Conservation (phyloP, 2,888 invertebrate genomes). For the Apocheima hispidaria region DNA sequence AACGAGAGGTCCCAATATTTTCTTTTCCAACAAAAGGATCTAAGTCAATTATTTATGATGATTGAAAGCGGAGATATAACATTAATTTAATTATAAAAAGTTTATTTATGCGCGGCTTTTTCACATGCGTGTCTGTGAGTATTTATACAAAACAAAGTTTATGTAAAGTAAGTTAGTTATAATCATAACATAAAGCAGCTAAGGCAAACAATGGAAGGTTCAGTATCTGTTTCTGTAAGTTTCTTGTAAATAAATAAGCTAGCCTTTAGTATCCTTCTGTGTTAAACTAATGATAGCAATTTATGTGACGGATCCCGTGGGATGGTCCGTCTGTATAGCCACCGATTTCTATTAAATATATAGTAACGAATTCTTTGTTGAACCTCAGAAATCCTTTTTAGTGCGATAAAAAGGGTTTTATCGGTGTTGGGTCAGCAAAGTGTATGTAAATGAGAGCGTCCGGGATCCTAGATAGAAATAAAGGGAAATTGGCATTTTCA, state of each 20-base stretch:
- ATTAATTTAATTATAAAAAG: too few relatives aligned
- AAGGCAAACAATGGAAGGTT: slow-evolving; percentile 17
- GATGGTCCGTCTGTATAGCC: slow-evolving; percentile 49
- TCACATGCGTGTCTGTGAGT: too few relatives aligned
- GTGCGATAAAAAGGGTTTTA: slow-evolving; percentile 79
- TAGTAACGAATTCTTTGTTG: slow-evolving; percentile 66
- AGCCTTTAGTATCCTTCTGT: slow-evolving; percentile 44
- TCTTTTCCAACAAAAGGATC: slow-evolving; percentile 48
- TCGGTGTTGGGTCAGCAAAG: slow-evolving; percentile 81
- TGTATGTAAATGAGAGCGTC: slow-evolving; percentile 79
- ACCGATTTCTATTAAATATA: slow-evolving; percentile 66
- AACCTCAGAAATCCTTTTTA: slow-evolving; percentile 75
- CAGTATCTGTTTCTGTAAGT: slow-evolving; percentile 26
- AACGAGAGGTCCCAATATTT: slow-evolving; percentile 46
- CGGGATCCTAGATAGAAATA: slow-evolving; percentile 70
- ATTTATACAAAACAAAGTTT: too few relatives aligned
- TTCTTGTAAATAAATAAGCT: slow-evolving; percentile 38
- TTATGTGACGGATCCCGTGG: slow-evolving; percentile 51
- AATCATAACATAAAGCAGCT: neutral
- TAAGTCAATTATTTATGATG: neutral
- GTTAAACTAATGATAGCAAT: slow-evolving; percentile 52
- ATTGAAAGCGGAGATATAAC: neutral
- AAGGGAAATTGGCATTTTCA: slow-evolving; percentile 68
- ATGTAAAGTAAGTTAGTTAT: too few relatives aligned
- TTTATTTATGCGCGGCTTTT: too few relatives aligned